Base-by-base conservation (phyloP, 2,888 invertebrate genomes). In the Argyresthia albistria region DNA sequence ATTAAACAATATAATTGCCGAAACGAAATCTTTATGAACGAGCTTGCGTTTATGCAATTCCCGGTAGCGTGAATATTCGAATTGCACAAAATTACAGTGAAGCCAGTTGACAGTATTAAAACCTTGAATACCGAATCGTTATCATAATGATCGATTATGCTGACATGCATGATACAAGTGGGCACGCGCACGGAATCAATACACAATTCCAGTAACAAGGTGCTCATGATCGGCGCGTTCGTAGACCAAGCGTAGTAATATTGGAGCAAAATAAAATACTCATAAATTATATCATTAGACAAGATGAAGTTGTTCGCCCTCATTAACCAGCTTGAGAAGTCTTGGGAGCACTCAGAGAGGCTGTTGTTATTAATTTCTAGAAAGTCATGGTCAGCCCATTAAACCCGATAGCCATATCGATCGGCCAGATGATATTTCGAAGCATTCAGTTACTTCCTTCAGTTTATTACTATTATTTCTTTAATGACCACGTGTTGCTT, bases 301-400 rank as follows among this genome's bases (percentile, higher is more conserved):
- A 64, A 66, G 75, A 84, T 81, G 76, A 80, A 83, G 82, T 75
- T 51, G 52, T 69, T 73, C 70, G 75, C 74, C 79, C 73, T 84
- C 80, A 86, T 86, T 86, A 84, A 78, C 67, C 63, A 64, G 62
- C 65, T 58, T 76, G 80, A 80, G 25, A 25, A 2, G 25, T 25
- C 25, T 75, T 70, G 70, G 66, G 63, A 69, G 69, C 71, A 54
- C 45, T 71, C 66, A 59, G 59, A 60, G 59, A 60, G 70, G 67
- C 73, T 75, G 80, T 83, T 80, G 79, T 86, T 87, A 86, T 84
- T 82, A 83, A 86, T 84, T 81, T 87, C 82, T 86, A 82, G 84
- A 86, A 82, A 87, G 87, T 87, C 87, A 87, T 84, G 80, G 76
- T 73, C 63, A 58, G 65, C 64, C 82, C 82, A 87, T 87, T 87